phyloP scores from a whole-genome alignment of 1,140 invertebrate species.

The Halictus rubicundus region DNA sequence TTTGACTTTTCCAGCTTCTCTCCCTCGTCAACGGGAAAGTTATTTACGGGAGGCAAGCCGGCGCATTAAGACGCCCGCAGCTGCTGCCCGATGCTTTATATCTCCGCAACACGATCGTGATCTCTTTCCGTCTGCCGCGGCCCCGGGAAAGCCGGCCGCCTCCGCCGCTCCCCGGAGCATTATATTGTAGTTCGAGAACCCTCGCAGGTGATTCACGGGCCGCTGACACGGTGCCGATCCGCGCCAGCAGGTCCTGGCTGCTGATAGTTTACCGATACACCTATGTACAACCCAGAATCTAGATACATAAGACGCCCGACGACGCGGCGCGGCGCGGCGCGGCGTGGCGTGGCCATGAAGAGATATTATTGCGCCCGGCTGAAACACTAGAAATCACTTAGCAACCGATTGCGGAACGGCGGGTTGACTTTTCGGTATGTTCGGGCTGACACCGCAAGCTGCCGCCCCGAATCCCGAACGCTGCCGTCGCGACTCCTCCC shows the following conservation, averaged over 20 bases:
- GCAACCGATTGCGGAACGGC: conserved; percentile 50
- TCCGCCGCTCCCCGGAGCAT: conserved; percentile 29
- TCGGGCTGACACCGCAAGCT: conserved; percentile 40
- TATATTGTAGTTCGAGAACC: conserved; percentile 56
- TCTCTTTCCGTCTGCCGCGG: conserved; percentile 42
- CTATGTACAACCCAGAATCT: background rate
- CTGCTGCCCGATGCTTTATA: conserved; percentile 37
- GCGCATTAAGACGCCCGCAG: conserved; percentile 35
- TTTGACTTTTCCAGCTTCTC: background rate
- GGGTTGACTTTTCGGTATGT: conserved; percentile 62
- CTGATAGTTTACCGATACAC: conserved; percentile 44
- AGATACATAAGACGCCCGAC: conserved; percentile 10
- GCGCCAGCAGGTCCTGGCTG: conserved; percentile 27
- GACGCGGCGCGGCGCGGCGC: background rate
- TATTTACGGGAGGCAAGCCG: conserved; percentile 23
- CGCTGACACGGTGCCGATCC: conserved; percentile 42
- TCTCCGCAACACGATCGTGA: conserved; percentile 31
- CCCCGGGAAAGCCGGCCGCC: background rate
- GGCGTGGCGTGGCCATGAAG: background rate
- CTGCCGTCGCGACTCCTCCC: conserved; percentile 11
- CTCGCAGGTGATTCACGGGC: conserved; percentile 52
- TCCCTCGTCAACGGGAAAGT: conserved; percentile 2
- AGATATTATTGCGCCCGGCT: conserved; percentile 36
- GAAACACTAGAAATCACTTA: conserved; percentile 74
- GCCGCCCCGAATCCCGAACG: conserved; percentile 9